Evolutionary conservation across 2,797 vertebrate genomes (phyloP).

Genomic region (Simalia tracyae): DNA sequence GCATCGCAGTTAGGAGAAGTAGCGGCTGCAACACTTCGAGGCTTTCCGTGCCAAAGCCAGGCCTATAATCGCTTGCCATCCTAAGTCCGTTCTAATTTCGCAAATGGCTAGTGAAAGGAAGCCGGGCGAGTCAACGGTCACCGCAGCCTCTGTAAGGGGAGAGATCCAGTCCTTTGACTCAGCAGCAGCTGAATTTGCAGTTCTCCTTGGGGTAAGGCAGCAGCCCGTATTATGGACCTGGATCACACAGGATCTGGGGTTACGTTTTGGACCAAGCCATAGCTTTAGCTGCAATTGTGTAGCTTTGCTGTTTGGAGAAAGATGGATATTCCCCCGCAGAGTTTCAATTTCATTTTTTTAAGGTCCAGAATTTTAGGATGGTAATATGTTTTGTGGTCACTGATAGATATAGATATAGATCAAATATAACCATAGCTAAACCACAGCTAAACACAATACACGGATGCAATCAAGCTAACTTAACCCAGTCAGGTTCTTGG

Average conservation of each 20-base stretch:
- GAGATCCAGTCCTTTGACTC: neutral
- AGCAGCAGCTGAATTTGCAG: neutral
- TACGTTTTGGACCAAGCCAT: no score
- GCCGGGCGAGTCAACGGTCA: slow-evolving; percentile 1
- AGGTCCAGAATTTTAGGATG: no score
- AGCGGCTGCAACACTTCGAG: neutral
- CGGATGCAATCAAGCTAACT: neutral
- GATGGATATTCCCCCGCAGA: no score
- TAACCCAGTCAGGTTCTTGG: slow-evolving; percentile 31
- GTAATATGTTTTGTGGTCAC: no score
- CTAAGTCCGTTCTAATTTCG: neutral
- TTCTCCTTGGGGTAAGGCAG: neutral
- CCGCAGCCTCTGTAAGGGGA: neutral
- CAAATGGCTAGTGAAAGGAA: neutral
- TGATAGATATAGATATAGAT: neutral
- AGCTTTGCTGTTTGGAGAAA: no score
- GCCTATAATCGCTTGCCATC: neutral
- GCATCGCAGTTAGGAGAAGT: neutral
- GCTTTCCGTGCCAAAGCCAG: neutral
- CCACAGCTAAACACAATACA: neutral
- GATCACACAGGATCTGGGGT: neutral
- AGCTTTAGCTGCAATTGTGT: no score
- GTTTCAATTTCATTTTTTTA: no score
- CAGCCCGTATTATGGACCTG: no score
- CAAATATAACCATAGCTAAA: neutral